Conservation (phyloP, 2,113 vertebrate species). For the Procavia capensis region DNA sequence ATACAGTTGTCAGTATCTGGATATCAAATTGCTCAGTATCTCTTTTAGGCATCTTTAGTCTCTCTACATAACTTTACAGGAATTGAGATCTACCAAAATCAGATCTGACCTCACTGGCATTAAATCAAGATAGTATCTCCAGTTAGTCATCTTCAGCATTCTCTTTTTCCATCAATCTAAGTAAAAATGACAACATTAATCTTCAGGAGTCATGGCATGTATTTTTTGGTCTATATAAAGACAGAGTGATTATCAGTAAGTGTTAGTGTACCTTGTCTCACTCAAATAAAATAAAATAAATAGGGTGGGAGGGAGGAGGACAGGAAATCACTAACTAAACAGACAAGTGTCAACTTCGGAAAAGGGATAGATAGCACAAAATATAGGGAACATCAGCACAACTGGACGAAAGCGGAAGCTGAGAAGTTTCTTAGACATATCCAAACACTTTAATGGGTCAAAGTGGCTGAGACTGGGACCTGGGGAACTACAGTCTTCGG, state of each 20-base stretch:
- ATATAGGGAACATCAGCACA: too few species aligned
- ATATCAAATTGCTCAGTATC: not conserved
- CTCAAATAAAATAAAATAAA: conserved; percentile 33
- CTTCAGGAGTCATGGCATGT: not conserved
- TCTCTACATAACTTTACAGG: conserved; percentile 23
- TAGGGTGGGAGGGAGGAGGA: too few species aligned
- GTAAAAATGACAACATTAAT: conserved; percentile 46
- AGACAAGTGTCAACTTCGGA: too few species aligned
- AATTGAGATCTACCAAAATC: conserved; percentile 25
- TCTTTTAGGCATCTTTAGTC: conserved; percentile 34
- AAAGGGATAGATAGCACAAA: too few species aligned
- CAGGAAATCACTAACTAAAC: too few species aligned
- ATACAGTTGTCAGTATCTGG: not conserved
- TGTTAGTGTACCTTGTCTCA: not conserved
- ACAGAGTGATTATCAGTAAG: not conserved
- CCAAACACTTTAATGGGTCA: too few species aligned
- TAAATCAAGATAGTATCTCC: conserved; percentile 45
- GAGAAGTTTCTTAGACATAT: too few species aligned
- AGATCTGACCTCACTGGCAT: conserved; percentile 12
- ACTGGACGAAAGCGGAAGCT: too few species aligned
- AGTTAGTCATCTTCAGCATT: conserved; percentile 3
- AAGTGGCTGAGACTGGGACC: too few species aligned
- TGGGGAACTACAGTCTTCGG: too few species aligned
- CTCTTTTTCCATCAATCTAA: conserved; percentile 35
- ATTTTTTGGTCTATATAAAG: not conserved